Conservation (phyloP, 1,140 invertebrate genomes). For the Lethocerus indicus region DNA sequence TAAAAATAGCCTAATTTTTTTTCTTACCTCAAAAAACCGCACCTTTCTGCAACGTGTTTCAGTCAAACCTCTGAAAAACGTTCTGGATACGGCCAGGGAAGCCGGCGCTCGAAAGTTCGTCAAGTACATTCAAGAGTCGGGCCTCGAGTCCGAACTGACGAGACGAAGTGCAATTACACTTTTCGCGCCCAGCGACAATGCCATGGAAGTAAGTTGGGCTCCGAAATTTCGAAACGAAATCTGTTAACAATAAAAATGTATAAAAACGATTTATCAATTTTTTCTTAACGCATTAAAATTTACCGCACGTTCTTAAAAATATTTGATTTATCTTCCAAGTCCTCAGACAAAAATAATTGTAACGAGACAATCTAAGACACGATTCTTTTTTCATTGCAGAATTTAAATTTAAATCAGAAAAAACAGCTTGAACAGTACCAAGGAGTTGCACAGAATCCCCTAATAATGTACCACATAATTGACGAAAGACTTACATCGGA, state of each 20-base stretch:
- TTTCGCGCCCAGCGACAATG: constrained; percentile 32
- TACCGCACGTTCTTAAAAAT: too few species aligned
- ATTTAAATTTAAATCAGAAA: too few species aligned
- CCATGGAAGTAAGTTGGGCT: constrained; percentile 34
- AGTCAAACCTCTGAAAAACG: constrained; percentile 31
- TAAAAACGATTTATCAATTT: too few species aligned
- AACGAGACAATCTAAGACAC: too few species aligned
- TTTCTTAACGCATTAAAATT: too few species aligned
- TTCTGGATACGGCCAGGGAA: constrained; percentile 29
- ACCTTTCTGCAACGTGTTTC: too few species aligned
- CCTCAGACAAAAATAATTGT: too few species aligned
- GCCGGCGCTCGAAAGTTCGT: constrained; percentile 29
- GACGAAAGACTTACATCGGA: constrained; percentile 24
- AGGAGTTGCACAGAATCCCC: constrained; percentile 19
- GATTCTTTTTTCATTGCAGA: not conserved
- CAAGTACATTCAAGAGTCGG: constrained; percentile 25
- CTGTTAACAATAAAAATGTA: too few species aligned
- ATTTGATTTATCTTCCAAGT: too few species aligned
- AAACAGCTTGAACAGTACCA: constrained; percentile 3
- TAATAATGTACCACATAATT: constrained; percentile 27
- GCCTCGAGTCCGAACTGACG: constrained; percentile 22
- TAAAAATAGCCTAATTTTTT: too few species aligned
- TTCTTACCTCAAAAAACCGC: too few species aligned
- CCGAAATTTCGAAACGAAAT: too few species aligned
- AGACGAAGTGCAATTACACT: constrained; percentile 29